Base-by-base conservation (phyloP, 2,113 vertebrate genomes). In the Daboia siamensis region DNA sequence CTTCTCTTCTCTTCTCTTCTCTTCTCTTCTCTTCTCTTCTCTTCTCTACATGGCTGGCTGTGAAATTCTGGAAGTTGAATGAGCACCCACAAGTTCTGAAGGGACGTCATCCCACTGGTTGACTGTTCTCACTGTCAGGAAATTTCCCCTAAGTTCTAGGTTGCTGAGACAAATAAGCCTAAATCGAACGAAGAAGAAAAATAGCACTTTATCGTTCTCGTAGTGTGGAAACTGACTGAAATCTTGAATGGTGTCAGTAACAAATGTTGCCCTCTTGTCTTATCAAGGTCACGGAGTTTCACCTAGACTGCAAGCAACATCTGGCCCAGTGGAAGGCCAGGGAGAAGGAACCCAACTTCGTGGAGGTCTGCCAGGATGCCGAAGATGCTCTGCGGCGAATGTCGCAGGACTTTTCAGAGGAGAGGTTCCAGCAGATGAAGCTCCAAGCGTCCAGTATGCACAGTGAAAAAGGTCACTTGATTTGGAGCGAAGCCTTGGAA, bases 381-480 rank as follows among this genome's bases (percentile, higher is more conserved):
- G 97, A 98, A 94, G 97, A 96, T 94, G 98, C 98, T 95, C 96
- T 98, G 90, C 98, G 98, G 92, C 97, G 97, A 94, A 97, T 99
- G 91, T 96, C 96, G 0, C 95, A 95, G 0, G 97, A 98, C 93
- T 98, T 99, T 0, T 98, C 98, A 0, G 93, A 97, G 0, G 96
- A 95, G 80, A 97, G 96, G 93, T 98, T 99, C 93, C 96, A 97
- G 87, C 98, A 98, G 90, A 96, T 98, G 97, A 98, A 97, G 96
- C 95, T 96, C 89, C 98, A 98, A 91, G 97, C 96, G 55, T 95
- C 96, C 69, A 95, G 96, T 1, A 90, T 98, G 95, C 97, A 96
- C 95, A 95, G 80, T 94, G 96, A 97, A 20, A 94, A 93, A 33
- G 97, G 97, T 88, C 93, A 94, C 90, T 94, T 93, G 29, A 93